Percentiles rank a stretch among this genome's conserved stretches.
phyloP scores from a whole-genome alignment of 2,797 vertebrate species.

The Apogon talboti region DNA sequence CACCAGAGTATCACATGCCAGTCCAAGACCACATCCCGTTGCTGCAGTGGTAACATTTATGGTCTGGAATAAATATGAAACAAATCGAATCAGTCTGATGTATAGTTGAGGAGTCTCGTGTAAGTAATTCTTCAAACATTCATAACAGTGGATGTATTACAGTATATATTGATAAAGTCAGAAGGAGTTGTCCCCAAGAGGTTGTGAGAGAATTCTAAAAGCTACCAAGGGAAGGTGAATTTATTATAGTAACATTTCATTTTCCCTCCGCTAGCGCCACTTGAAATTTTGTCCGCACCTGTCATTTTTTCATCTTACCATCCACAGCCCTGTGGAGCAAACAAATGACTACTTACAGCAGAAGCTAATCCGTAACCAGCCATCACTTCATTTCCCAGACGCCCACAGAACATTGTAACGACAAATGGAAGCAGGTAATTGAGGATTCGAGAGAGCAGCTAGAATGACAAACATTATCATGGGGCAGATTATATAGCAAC shows the following conservation, averaged over 20 bases:
- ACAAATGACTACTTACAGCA: slow-evolving; percentile 71
- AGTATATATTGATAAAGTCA: slow-evolving; percentile 25
- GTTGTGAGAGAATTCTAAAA: slow-evolving; percentile 8
- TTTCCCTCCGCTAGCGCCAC: background rate
- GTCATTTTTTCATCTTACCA: background rate
- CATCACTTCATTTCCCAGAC: slow-evolving; percentile 81
- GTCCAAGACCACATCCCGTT: slow-evolving; percentile 86
- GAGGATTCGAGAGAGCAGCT: slow-evolving; percentile 80
- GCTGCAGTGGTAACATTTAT: slow-evolving; percentile 89
- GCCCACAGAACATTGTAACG: slow-evolving; percentile 83
- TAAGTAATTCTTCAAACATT: slow-evolving; percentile 5
- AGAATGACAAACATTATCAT: slow-evolving; percentile 41
- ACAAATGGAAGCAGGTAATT: slow-evolving; percentile 79
- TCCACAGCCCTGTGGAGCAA: background rate
- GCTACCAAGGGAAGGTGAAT: background rate
- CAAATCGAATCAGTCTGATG: background rate
- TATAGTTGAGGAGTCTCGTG: background rate
- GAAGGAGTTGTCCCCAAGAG: background rate
- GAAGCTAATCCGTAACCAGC: slow-evolving; percentile 82
- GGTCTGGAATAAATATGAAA: slow-evolving; percentile 72
- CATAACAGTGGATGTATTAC: background rate
- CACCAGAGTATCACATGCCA: slow-evolving; percentile 90
- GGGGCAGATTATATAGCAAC: slow-evolving; percentile 25
- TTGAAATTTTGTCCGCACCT: background rate
- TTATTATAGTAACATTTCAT: slow-evolving; percentile 2